Percentiles rank a stretch among this genome's conserved stretches.
Conservation (phyloP, 2,797 vertebrate species). For the Lithobates sylvaticus region DNA sequence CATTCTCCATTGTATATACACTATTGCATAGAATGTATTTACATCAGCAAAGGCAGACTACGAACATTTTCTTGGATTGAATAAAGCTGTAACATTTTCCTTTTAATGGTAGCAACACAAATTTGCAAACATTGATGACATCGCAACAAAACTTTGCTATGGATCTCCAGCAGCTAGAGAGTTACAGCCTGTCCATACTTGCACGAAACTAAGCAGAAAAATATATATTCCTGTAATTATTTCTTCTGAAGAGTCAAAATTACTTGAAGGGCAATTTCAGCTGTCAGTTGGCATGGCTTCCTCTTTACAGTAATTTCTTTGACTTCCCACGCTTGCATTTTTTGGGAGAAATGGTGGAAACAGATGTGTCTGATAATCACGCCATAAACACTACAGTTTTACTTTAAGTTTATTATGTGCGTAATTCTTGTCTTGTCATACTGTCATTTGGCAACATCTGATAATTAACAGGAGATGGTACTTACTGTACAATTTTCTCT, state of each 20-base stretch:
- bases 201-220: not conserved
- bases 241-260: not conserved
- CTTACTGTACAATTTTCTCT: too few species aligned
- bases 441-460: too few species aligned
- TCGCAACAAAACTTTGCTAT: not conserved
- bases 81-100: not conserved
- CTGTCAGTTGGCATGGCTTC: not conserved
- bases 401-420: too few species aligned
- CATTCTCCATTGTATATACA: not conserved
- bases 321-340: not conserved
- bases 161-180: not conserved
- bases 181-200: not conserved
- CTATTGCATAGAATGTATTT: too few species aligned
- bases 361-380: conserved; percentile 9
- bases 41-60: not conserved
- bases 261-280: not conserved
- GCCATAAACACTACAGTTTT: not conserved
- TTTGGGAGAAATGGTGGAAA: not conserved
- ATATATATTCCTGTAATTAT: not conserved
- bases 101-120: not conserved
- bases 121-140: not conserved
- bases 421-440: too few species aligned
- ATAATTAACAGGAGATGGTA: too few species aligned
- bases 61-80: not conserved
- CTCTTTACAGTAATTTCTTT: not conserved